phyloP scores from a whole-genome alignment of 2,797 vertebrate genomes.

The Ispidina picta region DNA sequence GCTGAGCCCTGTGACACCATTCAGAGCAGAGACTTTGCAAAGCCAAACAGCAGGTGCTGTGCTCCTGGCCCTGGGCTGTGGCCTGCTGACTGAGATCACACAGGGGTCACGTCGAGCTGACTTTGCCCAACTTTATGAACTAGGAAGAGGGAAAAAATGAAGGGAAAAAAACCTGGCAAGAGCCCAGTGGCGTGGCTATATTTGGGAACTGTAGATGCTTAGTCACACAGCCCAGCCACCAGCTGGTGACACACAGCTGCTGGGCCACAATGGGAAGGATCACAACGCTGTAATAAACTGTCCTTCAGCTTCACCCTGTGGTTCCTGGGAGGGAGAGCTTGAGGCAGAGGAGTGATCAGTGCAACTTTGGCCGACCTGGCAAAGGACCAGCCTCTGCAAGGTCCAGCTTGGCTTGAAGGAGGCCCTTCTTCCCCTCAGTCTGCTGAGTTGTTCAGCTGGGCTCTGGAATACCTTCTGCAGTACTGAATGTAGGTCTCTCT shows the following conservation, averaged over 20 bases:
- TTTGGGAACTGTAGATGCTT: slow-evolving; percentile 59
- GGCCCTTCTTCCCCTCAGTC: fast-evolving
- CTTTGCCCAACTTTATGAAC: neutral
- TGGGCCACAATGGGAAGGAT: neutral
- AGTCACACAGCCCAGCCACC: slow-evolving; percentile 40
- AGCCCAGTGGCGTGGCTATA: slow-evolving; percentile 32
- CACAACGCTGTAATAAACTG: slow-evolving; percentile 9
- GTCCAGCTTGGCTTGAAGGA: neutral
- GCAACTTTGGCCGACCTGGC: neutral
- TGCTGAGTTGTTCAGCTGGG: neutral
- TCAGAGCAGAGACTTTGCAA: neutral
- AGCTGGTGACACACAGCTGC: slow-evolving; percentile 62
- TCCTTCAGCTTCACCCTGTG: slow-evolving; percentile 41
- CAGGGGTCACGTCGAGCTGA: neutral
- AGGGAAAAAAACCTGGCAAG: neutral
- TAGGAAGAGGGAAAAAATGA: neutral
- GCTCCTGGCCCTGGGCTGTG: neutral
- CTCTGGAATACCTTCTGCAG: neutral
- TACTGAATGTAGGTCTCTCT: neutral
- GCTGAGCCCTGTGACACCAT: neutral
- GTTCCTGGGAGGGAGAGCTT: neutral
- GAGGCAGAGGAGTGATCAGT: neutral
- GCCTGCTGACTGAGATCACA: neutral
- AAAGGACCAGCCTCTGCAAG: neutral
- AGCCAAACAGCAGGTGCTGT: neutral